Evolutionary conservation across 1,140 invertebrate species (phyloP), one percentile per base, ranked within the genome.

Genomic region (Acarapis woodi): DNA sequence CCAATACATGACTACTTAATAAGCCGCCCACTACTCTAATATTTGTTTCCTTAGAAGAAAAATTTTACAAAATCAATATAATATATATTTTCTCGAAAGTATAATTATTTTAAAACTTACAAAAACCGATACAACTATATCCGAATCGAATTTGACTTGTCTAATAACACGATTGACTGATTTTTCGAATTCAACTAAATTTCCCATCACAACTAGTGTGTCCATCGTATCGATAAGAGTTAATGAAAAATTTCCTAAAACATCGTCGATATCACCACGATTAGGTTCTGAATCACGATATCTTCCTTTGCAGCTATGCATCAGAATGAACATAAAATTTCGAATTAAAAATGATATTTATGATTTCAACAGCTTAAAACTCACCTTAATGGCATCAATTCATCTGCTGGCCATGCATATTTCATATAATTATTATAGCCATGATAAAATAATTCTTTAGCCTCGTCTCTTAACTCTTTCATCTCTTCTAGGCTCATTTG

Each of bases 361-460:
- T n/a, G n/a, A n/a, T n/a, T n/a, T n/a, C n/a, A n/a, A n/a, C n/a
- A n/a, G n/a, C n/a, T n/a, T n/a, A n/a, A n/a, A n/a, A n/a, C n/a
- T n/a, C n/a, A n/a, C 52, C 73, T 83, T 19, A 97, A 60, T 2
- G 88, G 88, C 85, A 94, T 93, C 31, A 97, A 58, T 58, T 96
- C 88, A 65, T 97, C 88, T 20, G 85, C 85, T 40, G 88, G 88
- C 62, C 80, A 96, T 14, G 88, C 88, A 65, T 93, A 77, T 44
- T 76, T 67, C 82, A 94, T 93, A 47, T 96, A 96, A 16, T 78
- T 73, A 49, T 71, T 65, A 53, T 88, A 96, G n/a, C 78, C 85
- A 66, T 94, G 87, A 50, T 79, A 71, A 53, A 88, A 88, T 76
- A 87, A 83, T 39, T 70, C 62, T 23, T 68, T 61, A 1, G 79